Evolutionary conservation across 2,888 invertebrate species (phyloP), one percentile per base, ranked within the genome.

Genomic region (Spodoptera littoralis): DNA sequence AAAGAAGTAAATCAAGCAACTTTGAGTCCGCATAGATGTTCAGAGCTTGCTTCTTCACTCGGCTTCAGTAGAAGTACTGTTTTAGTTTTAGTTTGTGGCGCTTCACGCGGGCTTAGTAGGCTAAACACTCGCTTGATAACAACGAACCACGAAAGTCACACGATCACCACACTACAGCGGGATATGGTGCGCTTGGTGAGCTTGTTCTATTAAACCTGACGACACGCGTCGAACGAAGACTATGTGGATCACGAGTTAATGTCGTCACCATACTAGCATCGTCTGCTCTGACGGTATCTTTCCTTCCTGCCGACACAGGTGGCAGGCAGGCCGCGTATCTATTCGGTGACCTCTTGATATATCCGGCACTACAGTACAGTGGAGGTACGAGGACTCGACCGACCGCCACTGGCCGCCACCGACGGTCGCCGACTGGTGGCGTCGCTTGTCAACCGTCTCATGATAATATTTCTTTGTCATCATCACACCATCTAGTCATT

Each of bases 401-500:
- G 50, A 54, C 27, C 27, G 27, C 27, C 27, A 27, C 27, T 27
- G 27, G 27, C 27, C 27, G 27, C 52, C 61, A 45, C 60, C 27
- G 61, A 30, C 66, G 60, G 51, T 41, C 75, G 81, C 82, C 79
- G 67, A 5, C 64, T 66, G 85, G 82, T 73, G 84, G 83, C 86
- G 78, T 84, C 80, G 90, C 90, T 90, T 73, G 77, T 90, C 86
- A 78, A 76, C 77, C 85, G 82, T 80, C 80, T 85, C 91, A 89
- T 87, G 83, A 87, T 89, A 77, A 86, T 89, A 74, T 84, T 74
- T 84, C 84, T 80, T 85, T 88, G 88, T 90, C 90, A 90, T 86
- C 88, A 87, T 86, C 90, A 87, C 88, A 84, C 89, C 92, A 92
- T 90, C 88, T 91, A 92, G 90, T 92, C 87, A 89, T 91, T 93